A percentile compares a stretch with the other conserved stretches of the same genome.
These are phyloP conservation scores for Taeniopygia guttata DNA, from an alignment of 2,797 vertebrate genomes.

Conservation along the genomic window DNA sequence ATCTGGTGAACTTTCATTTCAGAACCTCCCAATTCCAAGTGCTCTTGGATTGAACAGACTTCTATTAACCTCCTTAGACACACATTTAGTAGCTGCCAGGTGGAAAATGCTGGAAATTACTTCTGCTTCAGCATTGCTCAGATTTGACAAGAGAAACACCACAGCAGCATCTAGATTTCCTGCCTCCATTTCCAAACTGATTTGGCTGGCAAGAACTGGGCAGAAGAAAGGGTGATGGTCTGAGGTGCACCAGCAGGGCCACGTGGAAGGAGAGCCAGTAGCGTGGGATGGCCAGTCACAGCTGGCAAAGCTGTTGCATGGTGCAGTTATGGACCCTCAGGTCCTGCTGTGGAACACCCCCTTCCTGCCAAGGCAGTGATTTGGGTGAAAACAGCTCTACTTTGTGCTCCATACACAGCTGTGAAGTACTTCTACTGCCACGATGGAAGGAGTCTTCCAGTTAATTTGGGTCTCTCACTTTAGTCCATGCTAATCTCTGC, in stretches of 20 bases:
- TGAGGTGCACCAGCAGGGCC: not conserved
- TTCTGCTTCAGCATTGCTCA: not conserved
- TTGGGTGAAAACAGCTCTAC: not conserved
- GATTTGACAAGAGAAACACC: not conserved
- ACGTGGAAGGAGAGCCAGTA: not conserved
- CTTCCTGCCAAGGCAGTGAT: not conserved
- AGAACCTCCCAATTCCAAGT: not conserved
- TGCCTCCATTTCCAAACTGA: not conserved
- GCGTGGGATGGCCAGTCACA: not conserved
- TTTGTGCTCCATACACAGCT: not conserved
- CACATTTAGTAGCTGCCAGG: not conserved
- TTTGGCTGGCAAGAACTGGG: not conserved
- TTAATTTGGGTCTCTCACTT: not conserved
- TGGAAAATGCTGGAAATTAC: not conserved
- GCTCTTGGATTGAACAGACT: not conserved
- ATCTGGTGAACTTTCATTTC: not conserved
- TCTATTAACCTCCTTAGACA: not conserved
- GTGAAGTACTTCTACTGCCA: not conserved
- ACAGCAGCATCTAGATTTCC: not conserved
- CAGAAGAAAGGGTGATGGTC: not conserved
- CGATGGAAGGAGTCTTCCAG: not conserved
- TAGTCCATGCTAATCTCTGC: not conserved
- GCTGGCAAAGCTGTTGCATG: not conserved
- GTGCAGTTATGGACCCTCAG: not conserved
- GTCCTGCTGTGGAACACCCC: not conserved